phyloP scores from a whole-genome alignment of 2,888 invertebrate genomes.

The Caenorhabditis sinica region DNA sequence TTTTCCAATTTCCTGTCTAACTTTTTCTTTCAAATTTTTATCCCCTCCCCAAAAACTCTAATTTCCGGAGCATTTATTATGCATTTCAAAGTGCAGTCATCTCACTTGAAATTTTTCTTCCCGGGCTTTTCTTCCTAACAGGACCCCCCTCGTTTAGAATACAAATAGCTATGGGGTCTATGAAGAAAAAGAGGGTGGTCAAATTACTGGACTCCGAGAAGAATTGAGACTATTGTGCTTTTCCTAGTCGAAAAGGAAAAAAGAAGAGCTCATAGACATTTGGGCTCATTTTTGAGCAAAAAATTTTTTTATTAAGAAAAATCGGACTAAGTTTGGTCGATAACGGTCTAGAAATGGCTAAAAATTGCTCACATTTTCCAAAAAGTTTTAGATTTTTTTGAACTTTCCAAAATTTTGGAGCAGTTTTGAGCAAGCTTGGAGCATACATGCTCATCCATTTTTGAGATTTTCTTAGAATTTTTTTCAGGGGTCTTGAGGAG shows the following conservation, averaged over 20 bases:
- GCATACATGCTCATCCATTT: too few relatives aligned
- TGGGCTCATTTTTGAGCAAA: too few relatives aligned
- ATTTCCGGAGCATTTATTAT: constrained; percentile 40
- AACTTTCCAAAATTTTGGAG: background rate
- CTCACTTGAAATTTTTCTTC: background rate
- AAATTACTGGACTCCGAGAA: constrained; percentile 39
- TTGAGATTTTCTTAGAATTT: too few relatives aligned
- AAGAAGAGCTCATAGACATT: too few relatives aligned
- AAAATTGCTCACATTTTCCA: too few relatives aligned
- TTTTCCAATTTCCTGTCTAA: background rate
- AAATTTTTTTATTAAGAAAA: background rate
- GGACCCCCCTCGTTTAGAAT: constrained; percentile 17
- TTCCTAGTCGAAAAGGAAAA: too few relatives aligned
- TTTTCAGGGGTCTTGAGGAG: too few relatives aligned
- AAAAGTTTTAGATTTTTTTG: too few relatives aligned
- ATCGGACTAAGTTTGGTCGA: too few relatives aligned
- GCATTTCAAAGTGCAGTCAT: constrained; percentile 59
- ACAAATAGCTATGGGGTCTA: constrained; percentile 43
- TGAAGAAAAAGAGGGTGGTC: constrained; percentile 24
- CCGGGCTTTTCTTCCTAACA: background rate
- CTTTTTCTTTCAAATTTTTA: too few relatives aligned
- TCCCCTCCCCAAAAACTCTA: constrained; percentile 18
- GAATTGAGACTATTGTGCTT: constrained; percentile 1
- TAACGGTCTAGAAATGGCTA: background rate
- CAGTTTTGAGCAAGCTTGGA: too few relatives aligned